Conservation (phyloP, 2,888 invertebrate species). For the Eristalis intricaria region DNA sequence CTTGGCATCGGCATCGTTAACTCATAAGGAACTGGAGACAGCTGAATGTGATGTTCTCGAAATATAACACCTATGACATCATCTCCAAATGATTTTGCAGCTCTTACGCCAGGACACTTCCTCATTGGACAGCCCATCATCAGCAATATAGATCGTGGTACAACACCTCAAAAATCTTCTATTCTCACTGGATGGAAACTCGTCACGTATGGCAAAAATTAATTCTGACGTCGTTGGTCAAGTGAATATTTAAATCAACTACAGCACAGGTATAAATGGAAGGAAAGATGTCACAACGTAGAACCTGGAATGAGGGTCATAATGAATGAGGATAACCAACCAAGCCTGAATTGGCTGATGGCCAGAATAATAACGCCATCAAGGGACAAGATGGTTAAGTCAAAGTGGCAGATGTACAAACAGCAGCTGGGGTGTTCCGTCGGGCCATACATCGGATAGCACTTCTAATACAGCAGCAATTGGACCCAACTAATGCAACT, state of each 20-base stretch:
- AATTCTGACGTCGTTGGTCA: too few relatives aligned
- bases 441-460: slow-evolving; percentile 34
- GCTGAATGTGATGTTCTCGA: slow-evolving; percentile 4
- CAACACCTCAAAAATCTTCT: slow-evolving; percentile 14
- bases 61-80: slow-evolving; percentile 18
- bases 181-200: background rate
- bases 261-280: slow-evolving; percentile 53
- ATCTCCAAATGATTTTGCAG: slow-evolving; percentile 11
- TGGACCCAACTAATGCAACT: background rate
- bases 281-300: slow-evolving; percentile 2
- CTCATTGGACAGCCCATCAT: slow-evolving; percentile 11
- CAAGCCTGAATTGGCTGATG: slow-evolving; percentile 39
- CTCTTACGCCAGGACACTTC: slow-evolving; percentile 31
- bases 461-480: background rate
- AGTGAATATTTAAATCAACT: background rate
- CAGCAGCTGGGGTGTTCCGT: slow-evolving; percentile 18
- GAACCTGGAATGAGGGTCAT: slow-evolving; percentile 20
- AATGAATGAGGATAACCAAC: slow-evolving; percentile 33
- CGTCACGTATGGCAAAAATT: too few relatives aligned
- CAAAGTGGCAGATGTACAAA: slow-evolving; percentile 31
- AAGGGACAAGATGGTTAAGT: slow-evolving; percentile 23
- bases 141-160: background rate
- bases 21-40: slow-evolving; percentile 22
- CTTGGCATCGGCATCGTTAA: background rate
- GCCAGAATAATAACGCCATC: slow-evolving; percentile 24